Evolutionary conservation across 2,113 vertebrate genomes (phyloP), one percentile per base, ranked within the genome.

Genomic region (Trematomus loennbergii): DNA sequence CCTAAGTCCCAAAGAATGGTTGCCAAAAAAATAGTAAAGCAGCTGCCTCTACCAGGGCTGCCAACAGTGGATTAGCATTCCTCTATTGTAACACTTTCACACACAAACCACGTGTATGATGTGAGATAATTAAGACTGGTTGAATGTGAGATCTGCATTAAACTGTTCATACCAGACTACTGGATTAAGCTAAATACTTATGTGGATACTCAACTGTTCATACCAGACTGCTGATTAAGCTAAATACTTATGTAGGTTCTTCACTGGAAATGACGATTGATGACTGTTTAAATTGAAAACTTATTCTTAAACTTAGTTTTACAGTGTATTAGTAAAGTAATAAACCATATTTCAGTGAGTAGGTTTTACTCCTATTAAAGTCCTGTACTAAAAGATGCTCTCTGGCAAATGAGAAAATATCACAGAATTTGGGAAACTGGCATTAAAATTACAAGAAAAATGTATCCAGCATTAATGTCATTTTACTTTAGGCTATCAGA

Each of bases 21-120:
- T 5, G 6, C 20, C 63, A n/a, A 50, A 33, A 36, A n/a, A 61
- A 46, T 12, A 57, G 40, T 12, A 68, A 52, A 22, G 62, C 75
- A 68, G 33, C 43, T 63, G 58, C 50, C 58, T 52, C 25, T 16
- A 69, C n/a, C 43, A 18, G 12, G 3, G 48, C 66, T 71, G 46
- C 66, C 64, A 65, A 53, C 50, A 48, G 33, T 48, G 46, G 58
- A 69, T 75, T 53, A 71, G 49, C 59, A 69, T 57, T 70, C 49
- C 55, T 73, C 43, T 52, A 22, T 53, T 53, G 13, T 55, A 62
- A 78, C 63, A 62, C 59, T 53, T 55, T 22, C 33, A 74, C 64
- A 59, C 58, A 53, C 49, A 33, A 18, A 20, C 60, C 2, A 5
- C 17, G 50, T 4, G 46, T 58, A 50, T 22, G n/a, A 40, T 9